Evolutionary conservation across 2,113 vertebrate species (phyloP), one percentile per base, ranked within the genome.

Genomic region (Syrrhaptes paradoxus): DNA sequence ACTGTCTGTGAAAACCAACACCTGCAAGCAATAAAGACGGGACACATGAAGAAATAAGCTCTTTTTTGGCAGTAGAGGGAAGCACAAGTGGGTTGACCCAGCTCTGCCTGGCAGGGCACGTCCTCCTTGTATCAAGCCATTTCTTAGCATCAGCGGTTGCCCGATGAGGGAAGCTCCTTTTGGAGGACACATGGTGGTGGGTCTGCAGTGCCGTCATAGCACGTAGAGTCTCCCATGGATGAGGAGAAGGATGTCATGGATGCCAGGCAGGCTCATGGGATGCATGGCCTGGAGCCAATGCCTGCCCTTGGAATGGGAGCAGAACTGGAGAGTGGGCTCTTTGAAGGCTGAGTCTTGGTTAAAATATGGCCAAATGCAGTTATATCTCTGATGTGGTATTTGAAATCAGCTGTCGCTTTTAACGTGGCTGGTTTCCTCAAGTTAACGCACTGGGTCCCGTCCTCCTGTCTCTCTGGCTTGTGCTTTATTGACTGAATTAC

Each of bases 151-250:
- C 31, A 21, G 63, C 8, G 4, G 13, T 31, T 90, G 41, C 51
- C 66, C 12, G 36, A 3, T 1, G 2, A 43, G 70, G 51, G 80
- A 70, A 65, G 29, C 15, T 80, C 55, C 28, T 68, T 70, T 75
- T 48, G 51, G 31, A 71, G 57, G 54, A 58, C 1, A 0, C 16
- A 48, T 24, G 7, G 45, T 2, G 0, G 34, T 61, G 76, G 7
- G n/a, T 75, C n/a, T 59, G 55, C 66, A 46, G 34, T 1, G 2
- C 34, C 0, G 1, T n/a, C 2, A 1, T 0, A 1, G 18, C 17
- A 29, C 1, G 0, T 31, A 41, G 38, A 59, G 14, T 67, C 31
- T 82, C 24, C n/a, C 1, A 2, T 1, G 4, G 36, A 58, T 63
- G 38, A 49, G 45, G 54, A 66, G n/a, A 10, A 10, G 72, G 34